Percentiles rank a stretch among this genome's conserved stretches.
Conservation (phyloP, 2,888 invertebrate genomes). For the Lepas anatifera region DNA sequence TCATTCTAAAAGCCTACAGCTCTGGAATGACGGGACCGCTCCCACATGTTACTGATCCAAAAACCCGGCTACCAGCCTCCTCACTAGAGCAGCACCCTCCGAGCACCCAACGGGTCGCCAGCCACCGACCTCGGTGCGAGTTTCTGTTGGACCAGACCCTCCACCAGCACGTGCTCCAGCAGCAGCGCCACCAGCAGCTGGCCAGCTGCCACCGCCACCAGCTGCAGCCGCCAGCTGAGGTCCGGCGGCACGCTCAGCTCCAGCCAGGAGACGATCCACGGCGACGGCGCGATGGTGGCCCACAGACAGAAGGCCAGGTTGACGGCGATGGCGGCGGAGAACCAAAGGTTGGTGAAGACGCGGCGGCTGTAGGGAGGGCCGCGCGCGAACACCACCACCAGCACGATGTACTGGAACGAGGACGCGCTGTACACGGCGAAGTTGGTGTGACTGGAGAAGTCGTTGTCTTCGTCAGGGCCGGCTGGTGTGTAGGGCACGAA, state of each 20-base stretch:
- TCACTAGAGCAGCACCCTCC: too few species aligned
- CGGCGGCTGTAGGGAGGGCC: slow-evolving; percentile 61
- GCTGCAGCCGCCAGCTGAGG: not conserved
- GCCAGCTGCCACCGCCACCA: not conserved
- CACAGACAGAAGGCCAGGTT: slow-evolving; percentile 45
- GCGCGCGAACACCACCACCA: slow-evolving; percentile 67
- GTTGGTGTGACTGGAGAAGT: slow-evolving; percentile 59
- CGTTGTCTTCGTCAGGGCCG: slow-evolving; percentile 40
- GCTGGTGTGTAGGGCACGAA: slow-evolving; percentile 38
- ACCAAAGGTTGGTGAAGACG: slow-evolving; percentile 49
- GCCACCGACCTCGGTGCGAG: slow-evolving; percentile 26
- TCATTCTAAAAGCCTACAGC: slow-evolving; percentile 62
- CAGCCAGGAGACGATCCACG: slow-evolving; percentile 17
- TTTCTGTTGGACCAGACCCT: not conserved
- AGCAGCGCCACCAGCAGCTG: not conserved
- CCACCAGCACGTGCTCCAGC: not conserved
- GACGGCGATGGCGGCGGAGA: slow-evolving; percentile 45
- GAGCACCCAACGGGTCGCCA: slow-evolving; percentile 46
- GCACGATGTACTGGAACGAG: slow-evolving; percentile 62
- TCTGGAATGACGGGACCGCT: slow-evolving; percentile 62
- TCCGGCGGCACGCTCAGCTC: slow-evolving; percentile 23
- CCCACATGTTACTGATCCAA: slow-evolving; percentile 47
- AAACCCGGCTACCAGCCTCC: too few species aligned
- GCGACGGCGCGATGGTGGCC: slow-evolving; percentile 40
- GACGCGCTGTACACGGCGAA: slow-evolving; percentile 64